Conservation (phyloP, 2,888 invertebrate genomes). For the Bugula neritina region DNA sequence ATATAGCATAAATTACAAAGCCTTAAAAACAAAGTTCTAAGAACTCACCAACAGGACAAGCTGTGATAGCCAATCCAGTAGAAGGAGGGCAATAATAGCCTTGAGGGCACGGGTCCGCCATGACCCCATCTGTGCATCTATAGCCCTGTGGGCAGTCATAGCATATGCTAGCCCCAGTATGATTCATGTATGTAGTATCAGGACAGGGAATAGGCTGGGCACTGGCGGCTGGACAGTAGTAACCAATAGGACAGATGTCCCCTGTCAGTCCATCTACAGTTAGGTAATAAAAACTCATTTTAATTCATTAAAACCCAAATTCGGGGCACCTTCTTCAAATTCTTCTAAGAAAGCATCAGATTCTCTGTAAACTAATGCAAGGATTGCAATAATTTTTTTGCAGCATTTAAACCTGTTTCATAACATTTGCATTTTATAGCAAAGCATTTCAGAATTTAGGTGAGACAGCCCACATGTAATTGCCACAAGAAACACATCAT, state of each 20-base stretch:
- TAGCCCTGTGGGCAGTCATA: constrained; percentile 43
- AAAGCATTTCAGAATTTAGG: no score
- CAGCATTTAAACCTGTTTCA: no score
- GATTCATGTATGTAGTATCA: constrained; percentile 42
- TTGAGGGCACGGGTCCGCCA: constrained; percentile 45
- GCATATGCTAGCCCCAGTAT: constrained; percentile 41
- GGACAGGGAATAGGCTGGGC: constrained; percentile 35
- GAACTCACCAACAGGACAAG: constrained; percentile 47
- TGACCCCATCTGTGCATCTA: constrained; percentile 40
- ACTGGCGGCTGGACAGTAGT: constrained; percentile 39
- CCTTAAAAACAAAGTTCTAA: no score
- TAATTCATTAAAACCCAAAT: no score
- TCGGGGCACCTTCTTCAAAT: no score
- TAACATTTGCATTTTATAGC: no score
- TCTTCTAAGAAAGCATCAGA: no score
- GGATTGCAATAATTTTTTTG: not conserved
- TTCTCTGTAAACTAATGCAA: not conserved
- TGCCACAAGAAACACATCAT: no score
- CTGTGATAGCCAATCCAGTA: constrained; percentile 38
- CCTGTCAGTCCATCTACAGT: constrained; percentile 46
- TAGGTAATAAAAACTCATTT: no score
- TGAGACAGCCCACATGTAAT: no score
- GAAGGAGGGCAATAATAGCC: constrained; percentile 44
- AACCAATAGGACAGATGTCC: constrained; percentile 44
- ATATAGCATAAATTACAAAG: no score